Conservation (phyloP, 2,797 vertebrate genomes). For the Atherinosoma microstoma region DNA sequence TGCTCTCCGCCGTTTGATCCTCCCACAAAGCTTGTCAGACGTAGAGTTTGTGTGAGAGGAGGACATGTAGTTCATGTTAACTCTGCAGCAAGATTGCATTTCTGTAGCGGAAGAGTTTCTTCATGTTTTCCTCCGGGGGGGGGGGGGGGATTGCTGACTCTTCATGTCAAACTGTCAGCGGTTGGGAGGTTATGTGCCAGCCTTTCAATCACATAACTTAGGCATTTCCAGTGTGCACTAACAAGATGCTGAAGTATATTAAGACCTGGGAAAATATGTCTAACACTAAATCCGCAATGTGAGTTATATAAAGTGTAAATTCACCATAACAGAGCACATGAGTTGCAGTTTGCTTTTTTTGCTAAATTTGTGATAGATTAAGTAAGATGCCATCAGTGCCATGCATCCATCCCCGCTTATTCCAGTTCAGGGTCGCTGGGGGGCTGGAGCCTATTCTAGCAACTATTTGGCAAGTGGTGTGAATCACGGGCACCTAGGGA, state of each 20-base stretch:
- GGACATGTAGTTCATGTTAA: slow-evolving; percentile 9
- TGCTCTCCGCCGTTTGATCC: slow-evolving; percentile 21
- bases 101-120: slow-evolving; percentile 89
- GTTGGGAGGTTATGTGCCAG: slow-evolving; percentile 85
- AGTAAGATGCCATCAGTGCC: background rate
- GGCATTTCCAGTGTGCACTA: slow-evolving; percentile 74
- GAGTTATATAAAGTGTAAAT: background rate
- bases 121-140: slow-evolving; percentile 83
- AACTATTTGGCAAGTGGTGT: no score
- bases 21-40: slow-evolving; percentile 36
- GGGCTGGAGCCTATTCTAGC: no score
- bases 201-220: slow-evolving; percentile 88
- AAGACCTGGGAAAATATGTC: background rate
- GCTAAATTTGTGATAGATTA: background rate
- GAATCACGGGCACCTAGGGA: no score
- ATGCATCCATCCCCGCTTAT: no score
- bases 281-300: background rate
- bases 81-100: slow-evolving; percentile 15
- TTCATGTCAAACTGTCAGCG: slow-evolving; percentile 93
- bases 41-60: background rate
- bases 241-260: background rate
- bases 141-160: slow-evolving; percentile 85
- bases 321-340: background rate
- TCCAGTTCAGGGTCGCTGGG: no score
- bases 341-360: background rate